A percentile compares a stretch with the other conserved stretches of the same genome.
These are phyloP conservation scores for Pterobdella sp. DNA, from an alignment of 2,888 invertebrate species.

Conservation along the genomic window DNA sequence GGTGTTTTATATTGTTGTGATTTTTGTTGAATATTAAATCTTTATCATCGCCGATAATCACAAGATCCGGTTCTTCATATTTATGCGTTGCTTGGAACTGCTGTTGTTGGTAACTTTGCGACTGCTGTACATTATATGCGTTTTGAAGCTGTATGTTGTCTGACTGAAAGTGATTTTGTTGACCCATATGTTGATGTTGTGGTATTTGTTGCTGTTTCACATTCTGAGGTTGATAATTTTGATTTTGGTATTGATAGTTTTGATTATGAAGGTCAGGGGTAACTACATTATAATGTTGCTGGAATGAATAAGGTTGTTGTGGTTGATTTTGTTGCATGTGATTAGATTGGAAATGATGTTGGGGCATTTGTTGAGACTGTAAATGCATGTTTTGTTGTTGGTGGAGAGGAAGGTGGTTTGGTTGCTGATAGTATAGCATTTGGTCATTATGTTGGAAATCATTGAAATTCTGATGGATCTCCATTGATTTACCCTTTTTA, in stretches of 20 bases:
- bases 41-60: slow-evolving; percentile 10
- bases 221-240: neutral
- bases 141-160: neutral
- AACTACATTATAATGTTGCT: neutral
- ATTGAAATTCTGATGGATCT: no score
- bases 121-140: no score
- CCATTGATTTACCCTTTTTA: no score
- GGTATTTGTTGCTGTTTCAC: neutral
- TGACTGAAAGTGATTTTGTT: neutral
- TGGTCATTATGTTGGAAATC: neutral
- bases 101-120: neutral
- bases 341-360: neutral
- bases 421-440: neutral
- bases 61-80: slow-evolving; percentile 5
- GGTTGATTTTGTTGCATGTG: neutral
- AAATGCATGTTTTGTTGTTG: neutral
- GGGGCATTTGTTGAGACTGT: neutral
- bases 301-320: neutral
- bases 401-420: neutral
- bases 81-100: neutral
- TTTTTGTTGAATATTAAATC: neutral
- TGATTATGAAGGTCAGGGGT: neutral
- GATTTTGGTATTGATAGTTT: neutral
- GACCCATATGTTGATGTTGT: slow-evolving; percentile 1
- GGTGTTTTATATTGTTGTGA: neutral